Conservation (phyloP, 2,797 vertebrate genomes). For the Orientallactaga sibirica region DNA sequence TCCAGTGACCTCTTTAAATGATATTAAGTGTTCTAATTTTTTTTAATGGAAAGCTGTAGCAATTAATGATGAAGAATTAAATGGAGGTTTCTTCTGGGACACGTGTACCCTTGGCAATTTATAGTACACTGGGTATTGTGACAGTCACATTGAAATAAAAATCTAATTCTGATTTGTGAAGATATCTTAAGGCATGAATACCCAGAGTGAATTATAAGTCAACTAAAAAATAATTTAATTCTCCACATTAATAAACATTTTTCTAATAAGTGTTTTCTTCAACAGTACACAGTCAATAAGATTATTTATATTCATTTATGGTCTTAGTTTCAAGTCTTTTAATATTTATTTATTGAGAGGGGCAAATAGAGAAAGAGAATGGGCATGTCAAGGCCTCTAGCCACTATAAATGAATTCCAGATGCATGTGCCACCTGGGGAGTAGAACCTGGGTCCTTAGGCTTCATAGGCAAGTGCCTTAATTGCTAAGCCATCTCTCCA, state of each 20-base stretch:
- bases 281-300: conserved; percentile 9
- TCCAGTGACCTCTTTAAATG: conserved; percentile 58
- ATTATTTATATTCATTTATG: conserved; percentile 17
- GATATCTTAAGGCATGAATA: neutral
- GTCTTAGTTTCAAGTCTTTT: neutral
- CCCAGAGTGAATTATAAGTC: neutral
- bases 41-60: conserved; percentile 52
- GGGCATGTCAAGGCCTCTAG: too few species aligned
- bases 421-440: too few species aligned
- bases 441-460: too few species aligned
- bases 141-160: conserved; percentile 42
- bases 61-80: conserved; percentile 68
- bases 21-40: conserved; percentile 43
- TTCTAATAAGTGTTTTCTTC: neutral
- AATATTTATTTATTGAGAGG: too few species aligned
- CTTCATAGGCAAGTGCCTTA: too few species aligned
- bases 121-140: neutral
- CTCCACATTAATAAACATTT: neutral
- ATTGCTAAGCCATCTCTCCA: too few species aligned
- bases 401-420: too few species aligned
- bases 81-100: conserved; percentile 55
- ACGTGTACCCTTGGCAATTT: conserved; percentile 43
- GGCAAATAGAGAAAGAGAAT: too few species aligned
- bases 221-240: conserved; percentile 39
- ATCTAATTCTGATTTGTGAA: conserved; percentile 40